A percentile compares a stretch with the other conserved stretches of the same genome.
These are phyloP conservation scores for Drosophila kanekoi DNA, from an alignment of 2,888 invertebrate genomes.

Conservation along the genomic window DNA sequence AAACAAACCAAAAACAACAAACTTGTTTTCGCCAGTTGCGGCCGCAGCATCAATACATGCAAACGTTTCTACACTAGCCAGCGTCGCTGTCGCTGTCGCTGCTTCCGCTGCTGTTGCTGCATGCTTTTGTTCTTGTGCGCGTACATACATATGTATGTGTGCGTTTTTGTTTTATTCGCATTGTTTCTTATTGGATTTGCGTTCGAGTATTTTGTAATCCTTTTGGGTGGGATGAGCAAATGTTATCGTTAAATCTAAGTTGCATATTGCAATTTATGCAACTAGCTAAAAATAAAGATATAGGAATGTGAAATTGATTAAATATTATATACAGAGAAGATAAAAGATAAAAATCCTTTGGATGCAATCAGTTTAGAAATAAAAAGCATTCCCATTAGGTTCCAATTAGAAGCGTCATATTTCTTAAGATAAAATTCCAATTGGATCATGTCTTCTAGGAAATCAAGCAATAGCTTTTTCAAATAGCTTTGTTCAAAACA, in stretches of 20 bases:
- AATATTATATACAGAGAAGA: too few species aligned
- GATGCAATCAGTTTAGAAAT: too few species aligned
- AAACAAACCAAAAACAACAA: constrained; percentile 27
- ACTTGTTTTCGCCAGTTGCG: constrained; percentile 37
- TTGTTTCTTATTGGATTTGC: constrained; percentile 24
- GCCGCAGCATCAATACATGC: constrained; percentile 11
- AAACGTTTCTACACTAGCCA: constrained; percentile 2
- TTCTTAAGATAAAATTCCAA: not conserved
- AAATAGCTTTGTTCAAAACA: too few species aligned
- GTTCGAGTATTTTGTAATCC: not conserved
- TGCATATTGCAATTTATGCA: not conserved
- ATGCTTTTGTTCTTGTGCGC: not conserved
- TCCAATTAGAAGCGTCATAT: not conserved
- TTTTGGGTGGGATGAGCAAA: not conserved
- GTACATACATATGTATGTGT: constrained; percentile 3
- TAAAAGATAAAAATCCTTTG: too few species aligned
- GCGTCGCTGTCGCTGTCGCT: constrained; percentile 22
- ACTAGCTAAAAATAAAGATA: not conserved
- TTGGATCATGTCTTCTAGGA: not conserved
- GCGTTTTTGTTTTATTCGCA: constrained; percentile 29
- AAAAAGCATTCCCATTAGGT: too few species aligned
- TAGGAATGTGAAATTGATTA: too few species aligned
- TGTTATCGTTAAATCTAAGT: constrained; percentile 1
- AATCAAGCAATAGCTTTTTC: too few species aligned
- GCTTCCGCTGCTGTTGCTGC: not conserved